Evolutionary conservation across 2,113 vertebrate genomes (phyloP).

Genomic region (Atrichornis clamosus): DNA sequence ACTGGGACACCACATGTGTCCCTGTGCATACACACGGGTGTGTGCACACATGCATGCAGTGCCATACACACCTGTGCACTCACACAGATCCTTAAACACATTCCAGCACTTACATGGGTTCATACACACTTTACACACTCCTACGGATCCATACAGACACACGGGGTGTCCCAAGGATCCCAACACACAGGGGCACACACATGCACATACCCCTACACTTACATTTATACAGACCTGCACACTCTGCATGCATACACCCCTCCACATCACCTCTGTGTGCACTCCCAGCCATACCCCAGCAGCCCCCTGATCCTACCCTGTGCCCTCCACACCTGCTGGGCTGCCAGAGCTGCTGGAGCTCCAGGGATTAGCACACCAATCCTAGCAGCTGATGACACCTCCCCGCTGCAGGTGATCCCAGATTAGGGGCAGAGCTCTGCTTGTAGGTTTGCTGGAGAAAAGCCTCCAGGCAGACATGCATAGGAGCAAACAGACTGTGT

Average conservation of each 20-base stretch:
- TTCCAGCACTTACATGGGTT: accelerated
- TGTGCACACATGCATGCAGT: accelerated
- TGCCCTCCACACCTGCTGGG: neutral
- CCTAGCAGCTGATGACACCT: neutral
- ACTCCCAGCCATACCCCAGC: neutral
- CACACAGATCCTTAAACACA: no score
- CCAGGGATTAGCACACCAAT: neutral
- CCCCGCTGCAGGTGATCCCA: accelerated
- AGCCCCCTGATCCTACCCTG: accelerated
- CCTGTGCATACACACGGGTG: accelerated
- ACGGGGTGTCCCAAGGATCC: neutral
- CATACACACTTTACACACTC: no score
- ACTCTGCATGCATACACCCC: neutral
- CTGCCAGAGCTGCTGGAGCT: neutral
- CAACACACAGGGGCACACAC: neutral
- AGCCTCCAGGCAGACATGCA: neutral
- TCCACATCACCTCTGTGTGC: neutral
- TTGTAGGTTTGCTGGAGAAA: neutral
- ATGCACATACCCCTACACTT: accelerated
- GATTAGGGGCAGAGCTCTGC: neutral
- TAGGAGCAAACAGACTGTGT: neutral
- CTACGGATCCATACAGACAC: neutral
- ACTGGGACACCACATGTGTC: accelerated
- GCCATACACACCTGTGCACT: neutral
- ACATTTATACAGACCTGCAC: neutral